Percentiles rank a stretch among this genome's conserved stretches.
phyloP scores from a whole-genome alignment of 2,888 invertebrate genomes.

The Pocota personata region DNA sequence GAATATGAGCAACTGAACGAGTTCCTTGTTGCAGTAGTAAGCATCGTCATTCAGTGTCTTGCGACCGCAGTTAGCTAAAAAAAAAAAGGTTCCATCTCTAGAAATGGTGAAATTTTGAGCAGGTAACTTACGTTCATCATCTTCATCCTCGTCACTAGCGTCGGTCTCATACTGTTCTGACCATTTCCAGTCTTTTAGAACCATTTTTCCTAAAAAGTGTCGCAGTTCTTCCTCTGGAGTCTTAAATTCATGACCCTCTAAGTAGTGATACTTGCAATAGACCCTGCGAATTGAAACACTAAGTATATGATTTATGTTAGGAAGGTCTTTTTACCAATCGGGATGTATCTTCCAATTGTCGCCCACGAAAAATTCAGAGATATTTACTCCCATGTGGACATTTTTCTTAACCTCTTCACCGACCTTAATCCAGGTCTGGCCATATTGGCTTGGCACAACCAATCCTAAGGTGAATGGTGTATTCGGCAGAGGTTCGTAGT shows the following conservation, averaged over 20 bases:
- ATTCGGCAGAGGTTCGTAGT: conserved; percentile 90
- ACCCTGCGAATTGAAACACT: conserved; percentile 84
- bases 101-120: not conserved
- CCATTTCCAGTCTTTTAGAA: conserved; percentile 86
- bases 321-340: conserved; percentile 87
- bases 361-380: conserved; percentile 89
- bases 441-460: conserved; percentile 91
- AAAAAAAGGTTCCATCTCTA: not conserved
- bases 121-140: conserved; percentile 78
- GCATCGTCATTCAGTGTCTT: conserved; percentile 87
- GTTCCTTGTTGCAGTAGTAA: conserved; percentile 92
- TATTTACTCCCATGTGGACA: conserved; percentile 87
- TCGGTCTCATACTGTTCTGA: conserved; percentile 85
- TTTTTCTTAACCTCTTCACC: conserved; percentile 90
- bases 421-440: conserved; percentile 85
- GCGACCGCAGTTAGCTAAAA: conserved; percentile 86
- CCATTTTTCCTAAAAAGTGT: conserved; percentile 89
- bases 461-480: conserved; percentile 95
- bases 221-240: conserved; percentile 90
- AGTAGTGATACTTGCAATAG: conserved; percentile 93
- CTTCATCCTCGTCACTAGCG: conserved; percentile 77
- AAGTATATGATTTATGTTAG: not conserved
- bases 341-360: conserved; percentile 92
- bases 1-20: conserved; percentile 93
- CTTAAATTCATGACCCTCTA: conserved; percentile 89